Evolutionary conservation across 2,797 vertebrate species (phyloP).

Genomic region (Coregonus sp.): DNA sequence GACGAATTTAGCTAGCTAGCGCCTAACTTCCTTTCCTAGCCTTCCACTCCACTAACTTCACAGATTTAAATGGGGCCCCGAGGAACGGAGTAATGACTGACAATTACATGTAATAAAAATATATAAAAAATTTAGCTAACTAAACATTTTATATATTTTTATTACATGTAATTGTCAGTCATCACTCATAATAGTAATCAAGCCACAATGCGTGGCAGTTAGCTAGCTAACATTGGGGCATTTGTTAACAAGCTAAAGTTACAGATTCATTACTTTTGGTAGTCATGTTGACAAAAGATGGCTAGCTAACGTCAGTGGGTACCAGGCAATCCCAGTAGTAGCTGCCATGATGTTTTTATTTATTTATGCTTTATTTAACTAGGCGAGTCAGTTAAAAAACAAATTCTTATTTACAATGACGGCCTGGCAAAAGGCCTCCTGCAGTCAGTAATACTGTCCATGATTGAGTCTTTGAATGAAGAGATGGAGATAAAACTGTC

Average conservation of each 20-base stretch:
- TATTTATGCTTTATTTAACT: no score
- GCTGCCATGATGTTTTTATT: background rate
- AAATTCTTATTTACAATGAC: no score
- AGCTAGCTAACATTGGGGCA: background rate
- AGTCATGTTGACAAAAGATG: background rate
- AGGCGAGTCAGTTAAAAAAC: no score
- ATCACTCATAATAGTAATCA: background rate
- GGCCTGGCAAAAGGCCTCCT: no score
- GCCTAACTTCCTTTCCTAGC: background rate
- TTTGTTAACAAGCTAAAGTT: no score
- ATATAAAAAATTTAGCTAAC: background rate
- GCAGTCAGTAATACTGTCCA: no score
- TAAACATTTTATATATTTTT: background rate
- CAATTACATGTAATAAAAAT: no score
- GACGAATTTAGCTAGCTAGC: background rate
- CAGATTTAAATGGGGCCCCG: background rate
- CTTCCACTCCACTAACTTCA: background rate
- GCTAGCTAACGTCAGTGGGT: no score
- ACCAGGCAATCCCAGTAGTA: background rate
- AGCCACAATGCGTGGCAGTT: background rate
- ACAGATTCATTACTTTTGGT: background rate
- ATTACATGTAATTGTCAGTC: background rate
- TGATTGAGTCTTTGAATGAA: no score
- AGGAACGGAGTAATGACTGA: no score
- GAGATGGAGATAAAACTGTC: no score